phyloP scores from a whole-genome alignment of 2,113 vertebrate species.

The Pedetes capensis region DNA sequence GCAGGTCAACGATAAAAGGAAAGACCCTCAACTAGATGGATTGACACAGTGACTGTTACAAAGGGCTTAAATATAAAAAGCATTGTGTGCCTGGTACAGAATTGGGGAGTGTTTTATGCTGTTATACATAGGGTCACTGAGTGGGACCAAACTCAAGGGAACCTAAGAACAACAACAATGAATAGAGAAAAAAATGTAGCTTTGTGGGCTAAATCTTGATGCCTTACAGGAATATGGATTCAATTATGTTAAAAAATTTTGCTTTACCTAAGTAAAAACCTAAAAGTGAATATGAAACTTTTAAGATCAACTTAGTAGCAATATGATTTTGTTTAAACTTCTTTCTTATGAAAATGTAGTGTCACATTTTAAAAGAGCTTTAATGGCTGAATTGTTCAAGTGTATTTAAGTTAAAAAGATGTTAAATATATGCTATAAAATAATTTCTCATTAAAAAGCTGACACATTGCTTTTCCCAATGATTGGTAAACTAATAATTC shows the following conservation, averaged over 20 bases:
- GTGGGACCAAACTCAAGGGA: no score
- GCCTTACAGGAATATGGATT: background rate
- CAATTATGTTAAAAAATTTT: background rate
- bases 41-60: no score
- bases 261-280: background rate
- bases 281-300: background rate
- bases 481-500: background rate
- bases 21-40: no score
- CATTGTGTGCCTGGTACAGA: no score
- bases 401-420: background rate
- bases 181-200: background rate
- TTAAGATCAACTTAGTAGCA: background rate
- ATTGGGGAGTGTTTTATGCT: no score
- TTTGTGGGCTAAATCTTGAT: background rate
- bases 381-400: background rate
- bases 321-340: conserved; percentile 2
- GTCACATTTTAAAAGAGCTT: conserved; percentile 8
- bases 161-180: no score
- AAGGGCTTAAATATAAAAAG: no score
- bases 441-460: background rate
- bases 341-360: background rate
- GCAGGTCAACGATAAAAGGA: no score
- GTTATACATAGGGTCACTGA: no score
- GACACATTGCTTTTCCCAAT: background rate
- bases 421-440: background rate